A percentile compares a stretch with the other conserved stretches of the same genome.
Evolutionary conservation across 2,797 vertebrate genomes (phyloP).

Genomic region (Ctenochaetus hawaiiensis): DNA sequence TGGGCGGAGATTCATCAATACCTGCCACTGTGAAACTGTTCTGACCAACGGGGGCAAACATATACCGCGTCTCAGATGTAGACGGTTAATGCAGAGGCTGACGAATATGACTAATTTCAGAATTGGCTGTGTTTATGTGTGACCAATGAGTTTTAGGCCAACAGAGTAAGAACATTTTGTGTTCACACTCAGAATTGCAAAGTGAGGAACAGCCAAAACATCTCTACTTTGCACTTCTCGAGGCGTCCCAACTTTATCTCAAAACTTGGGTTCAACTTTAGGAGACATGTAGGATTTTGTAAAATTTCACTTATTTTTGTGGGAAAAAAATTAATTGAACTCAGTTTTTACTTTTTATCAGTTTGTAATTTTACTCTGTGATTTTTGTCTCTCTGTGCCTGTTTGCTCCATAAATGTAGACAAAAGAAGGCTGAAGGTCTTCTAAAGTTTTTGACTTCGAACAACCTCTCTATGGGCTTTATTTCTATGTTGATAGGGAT

Average conservation of each 20-base stretch:
- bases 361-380: background rate
- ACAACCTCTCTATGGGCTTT: background rate
- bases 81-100: slow-evolving; percentile 16
- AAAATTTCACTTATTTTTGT: background rate
- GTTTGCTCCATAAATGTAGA: background rate
- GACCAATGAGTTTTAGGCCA: background rate
- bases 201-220: background rate
- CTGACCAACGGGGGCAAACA: background rate
- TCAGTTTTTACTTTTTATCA: background rate
- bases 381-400: background rate
- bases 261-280: background rate
- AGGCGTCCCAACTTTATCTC: background rate
- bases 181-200: background rate
- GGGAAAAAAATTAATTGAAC: background rate
- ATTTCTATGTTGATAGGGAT: background rate
- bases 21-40: background rate
- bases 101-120: slow-evolving; percentile 34
- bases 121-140: slow-evolving; percentile 11
- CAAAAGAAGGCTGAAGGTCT: background rate
- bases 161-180: slow-evolving; percentile 13
- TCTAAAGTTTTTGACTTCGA: background rate
- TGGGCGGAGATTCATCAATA: slow-evolving; percentile 19
- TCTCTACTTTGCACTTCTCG: background rate
- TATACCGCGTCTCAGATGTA: background rate
- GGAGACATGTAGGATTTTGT: background rate